Conservation (phyloP, 2,797 vertebrate species). For the Glossophaga mutica region DNA sequence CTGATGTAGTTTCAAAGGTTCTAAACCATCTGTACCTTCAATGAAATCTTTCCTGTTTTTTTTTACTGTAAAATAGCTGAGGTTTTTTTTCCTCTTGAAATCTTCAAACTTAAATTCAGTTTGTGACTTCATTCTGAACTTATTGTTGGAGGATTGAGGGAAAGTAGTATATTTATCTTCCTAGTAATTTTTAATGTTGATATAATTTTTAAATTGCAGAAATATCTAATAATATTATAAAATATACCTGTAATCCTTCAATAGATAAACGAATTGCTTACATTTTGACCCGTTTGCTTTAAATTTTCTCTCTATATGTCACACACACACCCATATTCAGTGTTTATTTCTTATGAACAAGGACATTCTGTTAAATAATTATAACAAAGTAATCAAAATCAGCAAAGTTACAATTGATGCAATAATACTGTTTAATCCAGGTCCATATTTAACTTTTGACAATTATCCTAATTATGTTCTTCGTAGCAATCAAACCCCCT, state of each 20-base stretch:
- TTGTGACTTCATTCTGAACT: constrained; percentile 85
- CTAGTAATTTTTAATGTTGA: background rate
- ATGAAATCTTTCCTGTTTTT: constrained; percentile 84
- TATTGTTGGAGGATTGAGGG: background rate
- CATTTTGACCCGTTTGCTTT: background rate
- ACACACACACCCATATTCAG: background rate
- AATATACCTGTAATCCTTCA: background rate
- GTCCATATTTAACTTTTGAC: background rate
- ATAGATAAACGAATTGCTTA: background rate
- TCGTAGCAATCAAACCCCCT: background rate
- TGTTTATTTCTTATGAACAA: background rate
- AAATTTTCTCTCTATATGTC: background rate
- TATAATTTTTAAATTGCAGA: background rate
- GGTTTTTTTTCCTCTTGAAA: constrained; percentile 92
- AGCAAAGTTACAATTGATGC: background rate
- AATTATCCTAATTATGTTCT: background rate
- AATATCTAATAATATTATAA: background rate
- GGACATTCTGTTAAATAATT: background rate
- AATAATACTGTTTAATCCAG: background rate
- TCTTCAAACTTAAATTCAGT: constrained; percentile 90
- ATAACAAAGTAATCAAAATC: background rate
- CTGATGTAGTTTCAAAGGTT: constrained; percentile 84
- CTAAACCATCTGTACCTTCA: constrained; percentile 77
- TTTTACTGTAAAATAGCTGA: constrained; percentile 88
- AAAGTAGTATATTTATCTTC: background rate